These are phyloP conservation scores for Chrysodeixis includens DNA, from an alignment of 2,888 invertebrate species.

Conservation along the genomic window DNA sequence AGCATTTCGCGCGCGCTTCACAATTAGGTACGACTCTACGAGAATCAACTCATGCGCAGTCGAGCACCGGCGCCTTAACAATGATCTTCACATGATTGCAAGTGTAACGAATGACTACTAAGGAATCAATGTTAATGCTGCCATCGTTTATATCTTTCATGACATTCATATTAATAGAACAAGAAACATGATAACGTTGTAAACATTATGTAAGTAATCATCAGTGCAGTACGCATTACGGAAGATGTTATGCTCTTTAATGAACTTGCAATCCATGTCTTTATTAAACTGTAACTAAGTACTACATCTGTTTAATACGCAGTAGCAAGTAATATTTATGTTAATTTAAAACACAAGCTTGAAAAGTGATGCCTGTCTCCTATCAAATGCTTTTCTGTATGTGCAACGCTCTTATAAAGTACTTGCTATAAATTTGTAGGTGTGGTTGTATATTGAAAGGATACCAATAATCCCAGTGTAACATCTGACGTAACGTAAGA, in stretches of 20 bases:
- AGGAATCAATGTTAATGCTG: conserved; percentile 45
- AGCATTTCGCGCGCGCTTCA: conserved; percentile 64
- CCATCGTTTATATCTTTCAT: conserved; percentile 31
- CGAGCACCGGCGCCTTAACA: conserved; percentile 73
- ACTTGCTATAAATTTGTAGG: conserved; percentile 18
- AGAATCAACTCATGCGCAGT: conserved; percentile 59
- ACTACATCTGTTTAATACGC: too few species aligned
- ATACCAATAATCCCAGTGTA: conserved; percentile 56
- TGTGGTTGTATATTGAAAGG: conserved; percentile 56
- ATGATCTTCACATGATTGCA: conserved; percentile 74
- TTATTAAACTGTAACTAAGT: neutral
- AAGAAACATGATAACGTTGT: conserved; percentile 31
- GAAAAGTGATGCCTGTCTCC: too few species aligned
- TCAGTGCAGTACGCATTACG: conserved; percentile 8
- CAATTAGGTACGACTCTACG: conserved; percentile 57
- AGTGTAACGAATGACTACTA: conserved; percentile 56
- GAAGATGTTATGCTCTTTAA: conserved; percentile 9
- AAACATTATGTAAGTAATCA: conserved; percentile 18
- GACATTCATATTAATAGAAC: conserved; percentile 27
- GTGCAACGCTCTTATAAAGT: too few species aligned
- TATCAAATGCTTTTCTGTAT: too few species aligned
- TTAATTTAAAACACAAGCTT: too few species aligned
- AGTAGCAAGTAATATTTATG: too few species aligned
- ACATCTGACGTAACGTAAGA: conserved; percentile 49
- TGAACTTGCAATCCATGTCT: conserved; percentile 16